phyloP scores from a whole-genome alignment of 2,797 vertebrate genomes.

The Onychomys arenicola region DNA sequence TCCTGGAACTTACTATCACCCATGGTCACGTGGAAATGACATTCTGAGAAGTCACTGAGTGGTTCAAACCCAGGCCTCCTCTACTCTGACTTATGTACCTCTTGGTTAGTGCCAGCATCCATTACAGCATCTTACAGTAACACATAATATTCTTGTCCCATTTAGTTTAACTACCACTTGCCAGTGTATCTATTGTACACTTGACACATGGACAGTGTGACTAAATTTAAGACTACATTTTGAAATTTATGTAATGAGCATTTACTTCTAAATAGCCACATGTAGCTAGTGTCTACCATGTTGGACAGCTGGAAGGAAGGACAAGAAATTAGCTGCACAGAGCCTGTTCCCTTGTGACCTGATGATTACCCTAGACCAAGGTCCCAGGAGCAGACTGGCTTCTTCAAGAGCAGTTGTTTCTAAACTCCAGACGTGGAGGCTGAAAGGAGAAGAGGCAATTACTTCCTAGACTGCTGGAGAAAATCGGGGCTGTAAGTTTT shows the following conservation, averaged over 20 bases:
- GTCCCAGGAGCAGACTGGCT: neutral
- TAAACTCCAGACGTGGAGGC: conserved; percentile 52
- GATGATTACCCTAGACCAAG: neutral
- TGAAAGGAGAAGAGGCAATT: conserved; percentile 45
- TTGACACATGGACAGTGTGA: neutral
- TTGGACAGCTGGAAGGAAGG: neutral
- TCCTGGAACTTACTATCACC: neutral
- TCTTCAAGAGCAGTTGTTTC: neutral
- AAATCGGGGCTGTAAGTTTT: conserved; percentile 77
- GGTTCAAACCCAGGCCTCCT: neutral
- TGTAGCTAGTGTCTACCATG: neutral
- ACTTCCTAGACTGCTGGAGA: conserved; percentile 73
- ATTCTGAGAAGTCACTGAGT: neutral
- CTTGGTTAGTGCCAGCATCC: rapidly evolving
- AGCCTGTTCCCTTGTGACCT: neutral
- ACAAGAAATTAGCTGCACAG: neutral
- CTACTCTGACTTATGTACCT: neutral
- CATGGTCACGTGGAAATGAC: neutral
- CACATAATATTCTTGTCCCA: neutral
- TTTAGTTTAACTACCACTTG: neutral
- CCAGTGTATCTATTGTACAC: rapidly evolving
- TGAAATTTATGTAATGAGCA: neutral
- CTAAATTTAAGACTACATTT: neutral
- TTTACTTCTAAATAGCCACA: neutral
- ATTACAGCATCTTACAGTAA: neutral